These are phyloP conservation scores for Acestrorhynchus altus DNA, from an alignment of 2,797 vertebrate genomes.

Conservation along the genomic window DNA sequence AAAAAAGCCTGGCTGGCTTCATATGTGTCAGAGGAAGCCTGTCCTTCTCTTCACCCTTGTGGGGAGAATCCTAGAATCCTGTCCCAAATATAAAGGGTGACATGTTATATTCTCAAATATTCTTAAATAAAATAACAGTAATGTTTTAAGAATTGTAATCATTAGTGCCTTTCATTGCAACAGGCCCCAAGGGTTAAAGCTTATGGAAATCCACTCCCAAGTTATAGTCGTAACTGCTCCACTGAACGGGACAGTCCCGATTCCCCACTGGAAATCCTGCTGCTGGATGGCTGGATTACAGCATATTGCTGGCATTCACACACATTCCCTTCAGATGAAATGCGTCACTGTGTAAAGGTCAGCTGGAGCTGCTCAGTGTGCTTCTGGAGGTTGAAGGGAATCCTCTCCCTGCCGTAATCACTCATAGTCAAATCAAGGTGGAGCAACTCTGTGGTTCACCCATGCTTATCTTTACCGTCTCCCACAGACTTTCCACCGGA, in stretches of 20 bases:
- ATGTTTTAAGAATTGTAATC: background rate
- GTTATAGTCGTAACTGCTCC: background rate
- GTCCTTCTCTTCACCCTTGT: too few relatives aligned
- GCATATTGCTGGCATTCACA: background rate
- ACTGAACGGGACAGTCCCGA: too few relatives aligned
- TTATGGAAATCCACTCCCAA: too few relatives aligned
- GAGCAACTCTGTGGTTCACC: background rate
- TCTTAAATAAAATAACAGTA: too few relatives aligned
- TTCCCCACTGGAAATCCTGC: background rate
- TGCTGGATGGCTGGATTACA: background rate
- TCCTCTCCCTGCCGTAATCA: conserved; percentile 9
- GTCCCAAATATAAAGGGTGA: too few relatives aligned
- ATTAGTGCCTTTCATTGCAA: background rate
- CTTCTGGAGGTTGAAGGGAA: conserved; percentile 11
- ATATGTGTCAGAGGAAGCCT: too few relatives aligned
- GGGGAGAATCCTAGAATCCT: too few relatives aligned
- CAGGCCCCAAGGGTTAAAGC: too few relatives aligned
- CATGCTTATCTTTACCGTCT: background rate
- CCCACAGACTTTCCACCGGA: background rate
- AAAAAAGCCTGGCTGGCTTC: too few relatives aligned
- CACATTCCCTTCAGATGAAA: background rate
- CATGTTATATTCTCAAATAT: too few relatives aligned
- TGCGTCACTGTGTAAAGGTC: conserved; percentile 1
- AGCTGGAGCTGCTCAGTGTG: background rate
- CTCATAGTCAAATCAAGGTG: conserved; percentile 29